These are phyloP conservation scores for Hydrolagus affinis DNA, from an alignment of 2,113 vertebrate genomes.

Conservation along the genomic window DNA sequence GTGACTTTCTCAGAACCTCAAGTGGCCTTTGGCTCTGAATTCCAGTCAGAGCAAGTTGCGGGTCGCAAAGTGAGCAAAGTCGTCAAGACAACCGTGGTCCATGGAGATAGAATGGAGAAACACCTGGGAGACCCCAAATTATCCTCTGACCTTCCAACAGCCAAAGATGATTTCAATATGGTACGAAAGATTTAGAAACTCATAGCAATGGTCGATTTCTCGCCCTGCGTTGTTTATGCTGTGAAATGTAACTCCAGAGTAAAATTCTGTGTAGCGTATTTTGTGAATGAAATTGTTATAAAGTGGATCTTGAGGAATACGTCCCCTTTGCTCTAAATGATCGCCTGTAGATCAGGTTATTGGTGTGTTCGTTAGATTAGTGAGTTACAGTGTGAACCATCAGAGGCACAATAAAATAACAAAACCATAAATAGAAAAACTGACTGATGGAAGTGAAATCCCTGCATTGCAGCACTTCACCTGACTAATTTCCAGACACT, in stretches of 20 bases:
- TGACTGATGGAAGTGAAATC: too few relatives aligned
- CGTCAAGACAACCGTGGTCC: conserved; percentile 79
- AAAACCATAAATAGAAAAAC: too few relatives aligned
- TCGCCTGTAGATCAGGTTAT: too few relatives aligned
- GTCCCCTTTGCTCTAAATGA: too few relatives aligned
- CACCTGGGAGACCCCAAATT: conserved; percentile 72
- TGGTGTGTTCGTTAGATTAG: too few relatives aligned
- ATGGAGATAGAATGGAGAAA: conserved; percentile 80
- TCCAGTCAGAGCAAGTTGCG: conserved; percentile 76
- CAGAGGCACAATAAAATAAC: too few relatives aligned
- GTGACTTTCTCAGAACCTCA: conserved; percentile 69
- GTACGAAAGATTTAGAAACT: conserved; percentile 43
- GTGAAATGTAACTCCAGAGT: background rate
- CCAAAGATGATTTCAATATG: conserved; percentile 93
- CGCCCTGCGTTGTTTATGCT: background rate
- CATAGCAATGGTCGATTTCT: background rate
- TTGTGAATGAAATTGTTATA: too few relatives aligned
- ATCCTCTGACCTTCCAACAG: conserved; percentile 79
- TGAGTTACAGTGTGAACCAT: too few relatives aligned
- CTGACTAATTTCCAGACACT: too few relatives aligned
- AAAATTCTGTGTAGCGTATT: background rate
- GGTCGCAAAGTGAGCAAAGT: conserved; percentile 91
- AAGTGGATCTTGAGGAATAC: too few relatives aligned
- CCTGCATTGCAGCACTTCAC: too few relatives aligned
- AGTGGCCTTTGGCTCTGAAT: conserved; percentile 57